Evolutionary conservation across 1,140 invertebrate species (phyloP), one percentile per base, ranked within the genome.

Genomic region (Eueides isabella): DNA sequence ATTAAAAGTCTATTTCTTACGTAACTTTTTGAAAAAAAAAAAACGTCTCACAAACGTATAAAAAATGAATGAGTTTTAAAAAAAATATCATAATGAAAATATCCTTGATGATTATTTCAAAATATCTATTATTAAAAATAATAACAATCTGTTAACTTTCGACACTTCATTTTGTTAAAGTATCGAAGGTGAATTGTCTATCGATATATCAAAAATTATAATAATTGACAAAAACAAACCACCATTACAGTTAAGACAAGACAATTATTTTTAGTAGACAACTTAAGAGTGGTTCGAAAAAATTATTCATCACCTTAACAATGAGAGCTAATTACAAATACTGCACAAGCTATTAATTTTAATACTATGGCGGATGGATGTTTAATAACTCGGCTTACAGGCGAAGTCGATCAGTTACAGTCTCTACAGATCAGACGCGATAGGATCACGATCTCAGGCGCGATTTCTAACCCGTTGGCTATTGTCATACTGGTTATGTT

Each of bases 301-400:
- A 76, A 72, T 75, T 72, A 75, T 77, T 76, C 64, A 76, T 31
- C 71, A 29, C 29, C n/a, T 67, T 67, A 72, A 72, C 31, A 72
- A 66, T 66, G 26, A 62, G 44, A 35, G 14, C 28, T 23, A 63
- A 63, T 71, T 68, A 68, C 55, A 41, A 41, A 41, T 31, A 33
- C 14, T 67, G 28, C 31, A 44, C 9, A 5, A 67, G 28, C 31
- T 31, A 67, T 55, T 55, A 55, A 55, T 55, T 23, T 55, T 55
- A 55, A 55, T 55, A 55, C 19, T 1, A 55, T 23, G 11, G 11
- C 48, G 23, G 48, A 26, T 55, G 48, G 48, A 7, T 55, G 48
- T 26, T 55, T 55, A 55, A 55, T 55, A 55, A 55, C 16, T 23
- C 7, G 23, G 2, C n/a, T 26, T 55, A 55, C 19, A 55, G 19